phyloP scores from a whole-genome alignment of 2,113 vertebrate genomes.

The Mustela nigripes region DNA sequence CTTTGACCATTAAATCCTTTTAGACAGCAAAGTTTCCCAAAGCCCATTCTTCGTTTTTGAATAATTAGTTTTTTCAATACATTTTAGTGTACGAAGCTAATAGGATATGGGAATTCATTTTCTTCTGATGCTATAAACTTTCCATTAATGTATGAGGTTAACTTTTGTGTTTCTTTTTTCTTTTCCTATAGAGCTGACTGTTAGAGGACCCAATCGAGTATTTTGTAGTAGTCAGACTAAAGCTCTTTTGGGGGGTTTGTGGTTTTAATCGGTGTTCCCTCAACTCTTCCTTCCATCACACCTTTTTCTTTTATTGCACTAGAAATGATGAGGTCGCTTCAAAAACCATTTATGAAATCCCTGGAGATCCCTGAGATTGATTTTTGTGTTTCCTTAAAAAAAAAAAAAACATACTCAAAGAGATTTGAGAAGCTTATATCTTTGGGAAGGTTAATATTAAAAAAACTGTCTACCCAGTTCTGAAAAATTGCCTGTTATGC shows the following conservation, averaged over 20 bases:
- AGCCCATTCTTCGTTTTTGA: slow-evolving; percentile 46
- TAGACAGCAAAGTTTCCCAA: slow-evolving; percentile 67
- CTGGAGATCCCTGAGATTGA: neutral
- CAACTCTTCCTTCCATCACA: neutral
- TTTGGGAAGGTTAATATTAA: slow-evolving; percentile 39
- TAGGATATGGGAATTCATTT: slow-evolving; percentile 53
- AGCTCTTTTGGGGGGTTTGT: slow-evolving; percentile 46
- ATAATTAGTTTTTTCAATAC: slow-evolving; percentile 62
- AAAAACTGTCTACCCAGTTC: neutral
- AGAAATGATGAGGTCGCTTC: slow-evolving; percentile 52
- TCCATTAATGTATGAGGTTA: slow-evolving; percentile 49
- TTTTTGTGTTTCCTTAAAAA: slow-evolving; percentile 54
- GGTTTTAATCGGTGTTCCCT: slow-evolving; percentile 54
- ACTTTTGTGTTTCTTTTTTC: neutral
- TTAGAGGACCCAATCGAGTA: slow-evolving; percentile 25
- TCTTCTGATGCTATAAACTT: slow-evolving; percentile 62
- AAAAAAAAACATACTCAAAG: neutral
- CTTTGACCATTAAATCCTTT: slow-evolving; percentile 67
- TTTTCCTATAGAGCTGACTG: slow-evolving; percentile 33
- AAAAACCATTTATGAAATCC: slow-evolving; percentile 66
- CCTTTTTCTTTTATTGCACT: neutral
- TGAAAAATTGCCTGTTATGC: neutral
- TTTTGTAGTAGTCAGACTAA: slow-evolving; percentile 57
- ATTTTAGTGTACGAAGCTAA: slow-evolving; percentile 58
- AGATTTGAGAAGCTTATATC: neutral